These are phyloP conservation scores for Huso huso DNA, from an alignment of 2,797 vertebrate genomes.

Conservation along the genomic window DNA sequence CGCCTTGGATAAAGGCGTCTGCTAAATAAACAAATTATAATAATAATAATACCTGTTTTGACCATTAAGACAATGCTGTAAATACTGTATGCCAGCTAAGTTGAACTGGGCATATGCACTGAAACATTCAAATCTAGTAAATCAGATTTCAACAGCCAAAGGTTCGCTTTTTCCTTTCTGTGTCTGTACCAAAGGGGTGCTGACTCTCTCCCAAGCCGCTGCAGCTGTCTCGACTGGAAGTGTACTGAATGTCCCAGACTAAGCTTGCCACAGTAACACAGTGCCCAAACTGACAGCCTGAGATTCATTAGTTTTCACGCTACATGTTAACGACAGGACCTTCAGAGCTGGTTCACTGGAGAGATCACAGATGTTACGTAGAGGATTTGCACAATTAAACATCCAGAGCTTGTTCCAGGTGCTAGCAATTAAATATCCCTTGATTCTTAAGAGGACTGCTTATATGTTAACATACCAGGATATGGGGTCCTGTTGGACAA, in stretches of 20 bases:
- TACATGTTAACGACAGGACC: conserved; percentile 53
- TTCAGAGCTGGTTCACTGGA: conserved; percentile 36
- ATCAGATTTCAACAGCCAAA: conserved; percentile 23
- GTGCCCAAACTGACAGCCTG: conserved; percentile 34
- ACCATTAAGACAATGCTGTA: no score
- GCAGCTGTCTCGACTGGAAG: conserved; percentile 36
- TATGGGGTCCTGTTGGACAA: conserved; percentile 19
- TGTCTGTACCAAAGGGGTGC: no score
- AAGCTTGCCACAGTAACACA: conserved; percentile 2
- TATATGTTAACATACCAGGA: conserved; percentile 17
- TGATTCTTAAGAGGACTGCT: conserved; percentile 19
- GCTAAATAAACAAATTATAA: no score
- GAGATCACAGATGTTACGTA: conserved; percentile 52
- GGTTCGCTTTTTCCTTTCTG: conserved; percentile 47
- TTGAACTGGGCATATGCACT: conserved; percentile 11
- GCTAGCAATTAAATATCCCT: conserved; percentile 44
- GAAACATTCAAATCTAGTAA: conserved; percentile 29
- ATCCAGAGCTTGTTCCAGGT: conserved; percentile 38
- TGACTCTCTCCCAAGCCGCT: conserved; percentile 39
- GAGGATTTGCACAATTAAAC: conserved; percentile 49
- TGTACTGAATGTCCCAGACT: conserved; percentile 31
- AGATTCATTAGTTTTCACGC: conserved; percentile 34
- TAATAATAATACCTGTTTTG: no score
- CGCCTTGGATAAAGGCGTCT: no score
- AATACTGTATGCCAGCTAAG: no score